Percentiles rank a stretch among this genome's conserved stretches.
phyloP scores from a whole-genome alignment of 2,113 vertebrate species.

The Tichodroma muraria region DNA sequence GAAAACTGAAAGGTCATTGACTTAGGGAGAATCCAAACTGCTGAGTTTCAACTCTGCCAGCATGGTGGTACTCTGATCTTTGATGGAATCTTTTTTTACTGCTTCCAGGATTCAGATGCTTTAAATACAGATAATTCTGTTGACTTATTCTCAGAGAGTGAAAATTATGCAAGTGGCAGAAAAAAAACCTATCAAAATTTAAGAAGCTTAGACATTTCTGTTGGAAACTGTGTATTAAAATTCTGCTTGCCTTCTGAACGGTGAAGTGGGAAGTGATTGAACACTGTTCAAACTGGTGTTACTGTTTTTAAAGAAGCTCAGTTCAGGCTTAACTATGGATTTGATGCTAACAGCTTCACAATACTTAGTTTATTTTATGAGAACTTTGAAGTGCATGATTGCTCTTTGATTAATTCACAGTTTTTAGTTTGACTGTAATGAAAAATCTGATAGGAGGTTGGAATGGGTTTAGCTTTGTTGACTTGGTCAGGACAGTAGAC shows the following conservation, averaged over 20 bases:
- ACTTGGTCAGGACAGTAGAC: neutral
- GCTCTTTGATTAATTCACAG: constrained; percentile 47
- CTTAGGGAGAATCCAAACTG: neutral
- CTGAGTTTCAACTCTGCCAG: neutral
- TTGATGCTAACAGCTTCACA: constrained; percentile 46
- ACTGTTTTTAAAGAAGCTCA: constrained; percentile 25
- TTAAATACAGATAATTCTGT: neutral
- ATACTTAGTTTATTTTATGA: constrained; percentile 8
- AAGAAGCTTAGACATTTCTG: neutral
- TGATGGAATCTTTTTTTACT: neutral
- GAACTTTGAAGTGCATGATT: constrained; percentile 42
- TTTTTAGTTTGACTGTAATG: neutral
- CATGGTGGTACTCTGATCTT: neutral
- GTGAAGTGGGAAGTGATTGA: neutral
- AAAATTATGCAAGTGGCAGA: neutral
- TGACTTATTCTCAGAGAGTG: neutral
- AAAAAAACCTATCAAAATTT: neutral
- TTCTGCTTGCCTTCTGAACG: neutral
- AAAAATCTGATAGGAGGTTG: neutral
- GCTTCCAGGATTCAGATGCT: neutral
- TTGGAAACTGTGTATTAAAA: neutral
- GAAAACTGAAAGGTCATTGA: neutral
- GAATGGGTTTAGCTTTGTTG: constrained; percentile 12
- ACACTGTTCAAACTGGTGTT: neutral
- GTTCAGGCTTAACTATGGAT: constrained; percentile 8